phyloP scores from a whole-genome alignment of 2,113 vertebrate species.

The Scomber japonicus region DNA sequence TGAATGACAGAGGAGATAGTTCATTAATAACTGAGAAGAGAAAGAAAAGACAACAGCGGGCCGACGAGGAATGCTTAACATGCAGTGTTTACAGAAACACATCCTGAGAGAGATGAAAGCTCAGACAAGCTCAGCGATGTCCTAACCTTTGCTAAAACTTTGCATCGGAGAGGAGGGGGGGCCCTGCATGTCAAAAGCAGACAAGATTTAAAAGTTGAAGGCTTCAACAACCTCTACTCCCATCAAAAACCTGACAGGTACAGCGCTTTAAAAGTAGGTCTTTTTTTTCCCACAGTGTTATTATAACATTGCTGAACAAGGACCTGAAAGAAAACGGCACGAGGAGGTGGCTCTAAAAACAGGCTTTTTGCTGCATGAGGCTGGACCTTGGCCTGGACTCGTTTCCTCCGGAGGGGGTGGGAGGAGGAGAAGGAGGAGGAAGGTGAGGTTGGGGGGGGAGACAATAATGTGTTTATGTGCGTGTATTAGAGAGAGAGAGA shows the following conservation, averaged over 20 bases:
- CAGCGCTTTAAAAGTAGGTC: slow-evolving; percentile 4
- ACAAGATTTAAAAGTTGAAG: not conserved
- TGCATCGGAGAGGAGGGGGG: slow-evolving; percentile 2
- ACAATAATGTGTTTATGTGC: slow-evolving; percentile 76
- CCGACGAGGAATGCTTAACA: slow-evolving; percentile 23
- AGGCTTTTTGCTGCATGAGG: slow-evolving; percentile 28
- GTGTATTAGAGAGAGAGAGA: slow-evolving; percentile 36
- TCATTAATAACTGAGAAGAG: slow-evolving; percentile 6
- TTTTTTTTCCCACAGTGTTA: not conserved
- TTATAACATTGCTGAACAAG: slow-evolving; percentile 39
- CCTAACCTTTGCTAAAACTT: slow-evolving; percentile 32
- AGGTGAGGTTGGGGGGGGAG: slow-evolving; percentile 51
- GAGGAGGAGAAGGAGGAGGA: slow-evolving; percentile 15
- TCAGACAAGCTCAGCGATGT: slow-evolving; percentile 36
- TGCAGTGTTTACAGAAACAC: slow-evolving; percentile 54
- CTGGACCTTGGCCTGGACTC: slow-evolving; percentile 38
- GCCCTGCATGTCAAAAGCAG: slow-evolving; percentile 9
- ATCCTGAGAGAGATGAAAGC: slow-evolving; percentile 66
- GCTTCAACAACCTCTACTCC: too few relatives aligned
- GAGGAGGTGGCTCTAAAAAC: slow-evolving; percentile 37
- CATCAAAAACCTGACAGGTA: slow-evolving; percentile 3
- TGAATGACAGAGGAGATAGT: slow-evolving; percentile 5
- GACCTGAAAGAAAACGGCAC: too few relatives aligned
- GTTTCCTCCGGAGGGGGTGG: slow-evolving; percentile 11
- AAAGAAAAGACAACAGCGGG: slow-evolving; percentile 10